Evolutionary conservation across 2,113 vertebrate species (phyloP).

Genomic region (Albula goreensis): DNA sequence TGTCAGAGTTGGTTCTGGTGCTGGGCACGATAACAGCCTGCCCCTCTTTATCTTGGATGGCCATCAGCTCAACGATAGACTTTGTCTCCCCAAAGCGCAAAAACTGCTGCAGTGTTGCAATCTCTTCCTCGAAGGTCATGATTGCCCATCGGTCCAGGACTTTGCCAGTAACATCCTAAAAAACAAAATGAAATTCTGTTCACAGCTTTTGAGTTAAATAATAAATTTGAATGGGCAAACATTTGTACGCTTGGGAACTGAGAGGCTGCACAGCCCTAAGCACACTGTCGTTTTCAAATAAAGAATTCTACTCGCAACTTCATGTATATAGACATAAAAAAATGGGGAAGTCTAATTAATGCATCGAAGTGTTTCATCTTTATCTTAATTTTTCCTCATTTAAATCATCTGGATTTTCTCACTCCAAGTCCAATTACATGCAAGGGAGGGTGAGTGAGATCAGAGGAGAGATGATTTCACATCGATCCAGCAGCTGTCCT

Average conservation of each 20-base stretch:
- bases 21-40: slow-evolving; percentile 81
- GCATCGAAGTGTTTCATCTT: slow-evolving; percentile 54
- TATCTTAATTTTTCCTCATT: slow-evolving; percentile 72
- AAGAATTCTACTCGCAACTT: slow-evolving; percentile 51
- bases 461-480: slow-evolving; percentile 73
- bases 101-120: slow-evolving; percentile 93
- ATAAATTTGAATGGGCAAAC: slow-evolving; percentile 30
- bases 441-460: slow-evolving; percentile 67
- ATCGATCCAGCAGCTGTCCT: slow-evolving; percentile 75
- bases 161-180: slow-evolving; percentile 90
- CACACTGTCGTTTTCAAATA: slow-evolving; percentile 57
- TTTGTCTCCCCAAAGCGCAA: slow-evolving; percentile 98
- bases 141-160: slow-evolving; percentile 96
- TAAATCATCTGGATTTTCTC: slow-evolving; percentile 72
- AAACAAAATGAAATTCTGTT: slow-evolving; percentile 24
- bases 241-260: slow-evolving; percentile 44
- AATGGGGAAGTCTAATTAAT: slow-evolving; percentile 58
- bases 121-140: slow-evolving; percentile 95
- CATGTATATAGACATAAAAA: slow-evolving; percentile 49
- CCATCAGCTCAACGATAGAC: slow-evolving; percentile 97
- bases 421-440: slow-evolving; percentile 66
- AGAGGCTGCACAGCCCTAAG: slow-evolving; percentile 44
- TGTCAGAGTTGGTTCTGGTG: slow-evolving; percentile 83
- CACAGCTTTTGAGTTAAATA: neutral
- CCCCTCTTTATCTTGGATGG: slow-evolving; percentile 92